Percentiles rank a stretch among this genome's conserved stretches.
These are phyloP conservation scores for Caenorhabditis briggsae DNA, from an alignment of 1,140 invertebrate species.

Conservation along the genomic window DNA sequence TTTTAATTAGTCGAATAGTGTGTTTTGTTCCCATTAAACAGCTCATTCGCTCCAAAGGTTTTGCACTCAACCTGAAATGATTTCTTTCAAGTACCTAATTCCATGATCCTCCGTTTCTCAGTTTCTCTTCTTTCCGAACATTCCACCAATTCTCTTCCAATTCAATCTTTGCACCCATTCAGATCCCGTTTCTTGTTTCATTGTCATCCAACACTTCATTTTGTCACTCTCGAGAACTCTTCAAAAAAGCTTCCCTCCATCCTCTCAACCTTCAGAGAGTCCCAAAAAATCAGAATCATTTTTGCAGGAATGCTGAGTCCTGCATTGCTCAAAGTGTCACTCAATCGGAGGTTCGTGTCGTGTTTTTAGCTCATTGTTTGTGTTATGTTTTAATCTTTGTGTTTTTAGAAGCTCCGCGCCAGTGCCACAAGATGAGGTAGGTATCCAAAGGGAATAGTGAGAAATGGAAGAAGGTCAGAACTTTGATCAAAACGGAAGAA, in stretches of 20 bases:
- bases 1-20: slow-evolving; percentile 24
- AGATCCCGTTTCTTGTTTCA: background rate
- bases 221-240: background rate
- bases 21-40: slow-evolving; percentile 30
- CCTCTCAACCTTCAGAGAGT: no score
- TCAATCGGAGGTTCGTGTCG: slow-evolving; percentile 35
- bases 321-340: slow-evolving; percentile 56
- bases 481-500: slow-evolving; percentile 1
- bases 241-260: background rate
- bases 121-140: slow-evolving; percentile 33
- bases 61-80: slow-evolving; percentile 23
- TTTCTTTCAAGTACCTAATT: slow-evolving; percentile 14
- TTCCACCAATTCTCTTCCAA: background rate
- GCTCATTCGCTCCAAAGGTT: background rate
- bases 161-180: slow-evolving; percentile 11
- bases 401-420: slow-evolving; percentile 50
- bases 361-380: slow-evolving; percentile 32
- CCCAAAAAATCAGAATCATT: slow-evolving; percentile 18
- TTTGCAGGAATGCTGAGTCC: slow-evolving; percentile 54
- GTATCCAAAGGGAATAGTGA: slow-evolving; percentile 1
- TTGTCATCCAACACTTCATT: background rate
- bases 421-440: slow-evolving; percentile 38
- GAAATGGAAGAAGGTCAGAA: background rate
- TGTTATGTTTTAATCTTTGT: slow-evolving; percentile 43
- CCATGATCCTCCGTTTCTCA: background rate